Conservation (phyloP, 2,113 vertebrate species). For the Takifugu bimaculatus region DNA sequence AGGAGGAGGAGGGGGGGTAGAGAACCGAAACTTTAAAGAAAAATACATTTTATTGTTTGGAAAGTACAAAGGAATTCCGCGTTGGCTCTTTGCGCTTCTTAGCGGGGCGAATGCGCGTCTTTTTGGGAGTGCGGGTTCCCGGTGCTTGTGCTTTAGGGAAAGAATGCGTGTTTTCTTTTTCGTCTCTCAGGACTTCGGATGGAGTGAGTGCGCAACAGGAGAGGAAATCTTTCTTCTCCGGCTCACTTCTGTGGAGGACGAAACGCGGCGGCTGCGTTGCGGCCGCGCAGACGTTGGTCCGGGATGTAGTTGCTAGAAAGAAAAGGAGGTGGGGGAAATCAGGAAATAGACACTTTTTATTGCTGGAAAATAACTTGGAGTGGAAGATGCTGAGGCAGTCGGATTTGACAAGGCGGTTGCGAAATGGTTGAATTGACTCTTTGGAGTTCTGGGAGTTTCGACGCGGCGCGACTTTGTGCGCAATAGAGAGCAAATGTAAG, state of each 20-base stretch:
- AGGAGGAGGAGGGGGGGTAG: constrained; percentile 12
- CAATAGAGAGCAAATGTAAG: constrained; percentile 22
- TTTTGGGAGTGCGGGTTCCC: constrained; percentile 28
- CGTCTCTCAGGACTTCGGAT: constrained; percentile 62
- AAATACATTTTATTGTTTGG: constrained; percentile 2
- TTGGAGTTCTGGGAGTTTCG: not conserved
- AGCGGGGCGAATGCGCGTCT: not conserved
- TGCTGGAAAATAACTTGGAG: constrained; percentile 39
- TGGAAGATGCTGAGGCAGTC: constrained; percentile 67
- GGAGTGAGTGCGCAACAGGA: constrained; percentile 67
- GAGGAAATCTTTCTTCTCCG: not conserved
- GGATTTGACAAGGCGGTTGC: constrained; percentile 61
- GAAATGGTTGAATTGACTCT: constrained; percentile 47
- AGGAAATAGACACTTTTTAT: constrained; percentile 45
- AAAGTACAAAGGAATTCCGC: not conserved
- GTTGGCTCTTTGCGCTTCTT: not conserved
- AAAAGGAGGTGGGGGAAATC: constrained; percentile 10
- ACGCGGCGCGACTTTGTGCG: not conserved
- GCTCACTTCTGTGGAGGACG: constrained; percentile 10
- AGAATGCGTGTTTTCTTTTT: constrained; percentile 52
- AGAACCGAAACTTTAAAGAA: constrained; percentile 49
- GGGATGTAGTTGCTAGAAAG: constrained; percentile 12
- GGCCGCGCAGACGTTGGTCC: not conserved
- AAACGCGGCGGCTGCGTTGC: not conserved
- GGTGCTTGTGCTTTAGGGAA: constrained; percentile 41